Evolutionary conservation across 2,888 invertebrate species (phyloP), one percentile per base, ranked within the genome.

Genomic region (Cephus rjabovi): DNA sequence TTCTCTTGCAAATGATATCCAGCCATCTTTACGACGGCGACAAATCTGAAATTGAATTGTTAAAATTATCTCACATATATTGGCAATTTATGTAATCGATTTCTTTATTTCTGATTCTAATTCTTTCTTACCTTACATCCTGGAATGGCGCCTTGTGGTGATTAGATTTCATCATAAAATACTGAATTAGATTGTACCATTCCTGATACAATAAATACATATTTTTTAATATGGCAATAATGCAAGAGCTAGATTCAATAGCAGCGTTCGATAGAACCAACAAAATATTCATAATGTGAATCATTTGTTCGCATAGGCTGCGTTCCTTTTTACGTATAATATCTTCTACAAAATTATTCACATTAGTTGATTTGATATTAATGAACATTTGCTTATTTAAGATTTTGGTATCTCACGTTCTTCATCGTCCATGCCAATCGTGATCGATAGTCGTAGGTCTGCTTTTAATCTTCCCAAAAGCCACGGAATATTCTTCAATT

Each of bases 1-100:
- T 93, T 91, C 0, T 92, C 88, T 0, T 94, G 93, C 3, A 95
- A 87, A 83, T 93, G 92, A 86, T 94, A 94, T 68, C 95, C 95
- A 80, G 94, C 92, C 33, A 94, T 86, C 85, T 94, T 94, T 1
- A 94, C 90, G 1, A 94, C 90, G 23, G 92, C 92, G 80, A 94
- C 94, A 83, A 94, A 92, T 79, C 94, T 94, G 86, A 68, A 85
- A 87, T 56, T 23, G 2, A 56, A 56, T 56, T 2, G 23, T 56
- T 56, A 23, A 56, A 23, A 71, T 11, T 11, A 34, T 30, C 11
- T 71, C 15, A 34, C 12, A 34, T 1, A 23, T 11, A 74, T 30
- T 12, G 34, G 34, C 73, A 9, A 31, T 12, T 12, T 31, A 12
- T 35, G n/a, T 6, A 75, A 56, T 56, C n/a, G 34, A 75, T 56